Conservation (phyloP, 1,140 invertebrate species). For the Macrotrachela quadricornifera region DNA sequence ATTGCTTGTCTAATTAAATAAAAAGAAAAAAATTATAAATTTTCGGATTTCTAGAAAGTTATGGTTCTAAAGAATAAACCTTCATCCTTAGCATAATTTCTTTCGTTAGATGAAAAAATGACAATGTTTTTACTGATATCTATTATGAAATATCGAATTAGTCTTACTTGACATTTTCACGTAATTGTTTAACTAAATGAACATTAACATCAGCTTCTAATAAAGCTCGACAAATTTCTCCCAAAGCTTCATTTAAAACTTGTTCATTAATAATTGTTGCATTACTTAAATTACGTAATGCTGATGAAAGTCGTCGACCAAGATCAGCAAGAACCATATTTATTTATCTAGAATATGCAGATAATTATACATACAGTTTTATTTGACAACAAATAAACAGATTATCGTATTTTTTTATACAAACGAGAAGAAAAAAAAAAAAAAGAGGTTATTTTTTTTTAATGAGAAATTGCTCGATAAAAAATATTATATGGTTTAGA, state of each 20-base stretch:
- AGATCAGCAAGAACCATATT: slow-evolving; percentile 99
- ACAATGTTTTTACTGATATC: too few species aligned
- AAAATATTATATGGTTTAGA: too few species aligned
- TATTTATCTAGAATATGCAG: background rate
- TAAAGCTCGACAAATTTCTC: slow-evolving; percentile 88
- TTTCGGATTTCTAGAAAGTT: background rate
- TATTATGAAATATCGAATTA: background rate
- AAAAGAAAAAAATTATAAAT: background rate
- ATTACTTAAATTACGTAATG: slow-evolving; percentile 83
- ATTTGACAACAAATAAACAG: too few species aligned
- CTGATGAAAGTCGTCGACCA: slow-evolving; percentile 93
- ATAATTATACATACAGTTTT: too few species aligned
- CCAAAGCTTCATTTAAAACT: slow-evolving; percentile 96
- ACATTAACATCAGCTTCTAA: slow-evolving; percentile 98
- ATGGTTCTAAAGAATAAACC: background rate
- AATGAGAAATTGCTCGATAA: too few species aligned
- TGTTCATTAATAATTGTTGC: slow-evolving; percentile 93
- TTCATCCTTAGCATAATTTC: background rate
- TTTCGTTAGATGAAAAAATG: background rate
- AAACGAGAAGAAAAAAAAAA: too few species aligned
- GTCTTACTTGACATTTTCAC: slow-evolving; percentile 75
- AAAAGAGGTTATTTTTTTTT: too few species aligned
- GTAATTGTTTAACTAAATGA: slow-evolving; percentile 71
- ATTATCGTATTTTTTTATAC: too few species aligned
- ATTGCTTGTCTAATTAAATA: slow-evolving; percentile 46